Base-by-base conservation (phyloP, 2,797 vertebrate species). In the Cossypha caffra region DNA sequence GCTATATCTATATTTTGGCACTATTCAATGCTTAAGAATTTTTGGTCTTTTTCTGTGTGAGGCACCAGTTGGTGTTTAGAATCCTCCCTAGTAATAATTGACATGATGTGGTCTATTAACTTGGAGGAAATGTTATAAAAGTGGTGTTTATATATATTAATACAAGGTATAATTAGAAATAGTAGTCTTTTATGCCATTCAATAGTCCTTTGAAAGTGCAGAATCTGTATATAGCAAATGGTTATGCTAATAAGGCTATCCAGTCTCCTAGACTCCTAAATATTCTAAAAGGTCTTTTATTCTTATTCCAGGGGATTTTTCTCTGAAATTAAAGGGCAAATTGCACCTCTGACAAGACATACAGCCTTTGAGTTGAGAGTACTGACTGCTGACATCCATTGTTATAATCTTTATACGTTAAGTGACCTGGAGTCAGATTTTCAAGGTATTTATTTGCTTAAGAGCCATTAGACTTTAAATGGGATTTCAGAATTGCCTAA, bases 401-500 rank as follows among this genome's bases (percentile, higher is more conserved):
- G 58, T 71, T 79, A 40, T 19, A 50, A 77, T 85, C 86, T 85
- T 88, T 89, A 51, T 89, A 62, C 75, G 90, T 83, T 63, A 85
- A 61, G 54, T 87, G 92, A 95, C 47, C 74, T 72, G 73, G 42
- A 89, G 84, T 55, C 68, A 92, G 61, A 64, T 93, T 94, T 92
- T 92, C 75, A 40, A 86, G 57, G 87, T 90, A 83, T 91, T 93
- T 94, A 87, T 94, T 93, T 92, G 72, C 81, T 94, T 95, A 95
- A 94, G 78, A 93, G 43, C 63, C 68, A 51, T 94, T 92, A 94
- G 81, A 83, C 50, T 79, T 47, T 87, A 95, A 96, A 89, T 89
- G 90, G 51, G 92, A 96, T 96, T 96, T 95, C 68, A 90, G 79
- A 96, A 78, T 58, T 83, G 62, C 82, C 38, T 94, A 90, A 94